Evolutionary conservation across 2,797 vertebrate genomes (phyloP), one percentile per base, ranked within the genome.

Genomic region (Aplochiton taeniatus): DNA sequence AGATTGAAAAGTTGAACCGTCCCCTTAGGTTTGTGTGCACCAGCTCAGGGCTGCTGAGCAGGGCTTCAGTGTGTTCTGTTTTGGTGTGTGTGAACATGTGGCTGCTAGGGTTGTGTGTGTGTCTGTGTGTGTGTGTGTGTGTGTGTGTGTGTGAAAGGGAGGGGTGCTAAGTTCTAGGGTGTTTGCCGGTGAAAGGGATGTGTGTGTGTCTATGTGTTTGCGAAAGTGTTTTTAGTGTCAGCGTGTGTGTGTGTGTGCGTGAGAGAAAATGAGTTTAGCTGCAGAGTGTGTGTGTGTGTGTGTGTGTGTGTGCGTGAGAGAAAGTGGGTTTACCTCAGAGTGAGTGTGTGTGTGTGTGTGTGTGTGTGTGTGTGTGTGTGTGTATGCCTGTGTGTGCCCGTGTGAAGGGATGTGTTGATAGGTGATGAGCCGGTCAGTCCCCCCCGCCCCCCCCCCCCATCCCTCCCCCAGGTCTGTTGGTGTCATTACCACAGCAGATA

Each of bases 401-500:
- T 45, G 52, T 66, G 16, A 8, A n/a, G 47, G 48, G 41, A 54
- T 61, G 62, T 47, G 61, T 51, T 47, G 8, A 31, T 31, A 31
- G 50, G 49, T 18, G 43, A 45, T 56, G 60, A 53, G 63, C 31
- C 31, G 6, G 42, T 52, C 51, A 57, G 45, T 45, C 5, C 61
- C 69, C 18, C 53, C 62, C n/a, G 44, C 60, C 63, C 49, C 51
- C 5, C 47, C 70, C 61, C 56, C 70, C 18, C 17, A 17, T n/a
- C 19, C 52, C 80, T 31, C 31, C 6, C 31, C 31, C 2, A 6
- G 6, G 31, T 31, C 31, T 31, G 31, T 31, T 6, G 6, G 31
- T 31, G 31, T 31, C 31, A 77, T 83, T 80, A 77, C 69, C 69
- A 72, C 61, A 65, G 19, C 46, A n/a, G 31, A 71, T 74, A 69